Evolutionary conservation across 2,113 vertebrate species (phyloP).

Genomic region (Hymenochirus boettgeri): DNA sequence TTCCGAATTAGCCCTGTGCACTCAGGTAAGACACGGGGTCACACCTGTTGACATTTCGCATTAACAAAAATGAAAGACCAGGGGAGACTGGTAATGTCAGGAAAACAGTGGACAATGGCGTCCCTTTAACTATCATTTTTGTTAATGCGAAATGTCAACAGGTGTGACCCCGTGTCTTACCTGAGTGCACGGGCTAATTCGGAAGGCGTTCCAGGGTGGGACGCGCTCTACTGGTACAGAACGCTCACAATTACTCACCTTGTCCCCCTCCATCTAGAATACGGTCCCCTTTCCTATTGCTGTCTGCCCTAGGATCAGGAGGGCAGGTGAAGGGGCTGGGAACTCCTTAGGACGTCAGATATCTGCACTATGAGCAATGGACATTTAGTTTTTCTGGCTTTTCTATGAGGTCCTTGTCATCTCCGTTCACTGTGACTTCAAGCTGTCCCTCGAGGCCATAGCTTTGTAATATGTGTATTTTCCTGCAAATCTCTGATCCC

Average conservation of each 20-base stretch:
- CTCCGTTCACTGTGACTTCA: constrained; percentile 38
- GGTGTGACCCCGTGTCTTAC: constrained; percentile 9
- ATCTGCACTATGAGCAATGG: constrained; percentile 52
- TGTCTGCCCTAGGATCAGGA: constrained; percentile 20
- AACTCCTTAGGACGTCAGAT: constrained; percentile 38
- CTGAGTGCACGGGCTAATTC: not conserved
- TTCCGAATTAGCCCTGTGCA: not conserved
- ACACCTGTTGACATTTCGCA: constrained; percentile 10
- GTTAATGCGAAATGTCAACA: not conserved
- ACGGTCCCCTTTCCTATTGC: constrained; percentile 5
- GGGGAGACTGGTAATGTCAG: not conserved
- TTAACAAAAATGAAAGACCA: not conserved
- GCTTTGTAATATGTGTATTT: constrained; percentile 54
- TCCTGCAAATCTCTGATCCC: constrained; percentile 58
- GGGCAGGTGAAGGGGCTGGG: constrained; percentile 28
- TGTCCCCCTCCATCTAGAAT: constrained; percentile 20
- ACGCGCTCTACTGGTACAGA: not conserved
- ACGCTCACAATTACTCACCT: constrained; percentile 32
- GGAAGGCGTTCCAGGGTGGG: not conserved
- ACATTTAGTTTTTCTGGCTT: not conserved
- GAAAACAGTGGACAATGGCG: too few relatives aligned
- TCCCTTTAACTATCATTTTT: not conserved
- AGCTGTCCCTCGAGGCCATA: constrained; percentile 50
- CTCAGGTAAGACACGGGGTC: constrained; percentile 1
- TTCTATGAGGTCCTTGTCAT: constrained; percentile 51